A percentile compares a stretch with the other conserved stretches of the same genome.
Conservation (phyloP, 1,140 invertebrate genomes). For the Zaprionus capensis region DNA sequence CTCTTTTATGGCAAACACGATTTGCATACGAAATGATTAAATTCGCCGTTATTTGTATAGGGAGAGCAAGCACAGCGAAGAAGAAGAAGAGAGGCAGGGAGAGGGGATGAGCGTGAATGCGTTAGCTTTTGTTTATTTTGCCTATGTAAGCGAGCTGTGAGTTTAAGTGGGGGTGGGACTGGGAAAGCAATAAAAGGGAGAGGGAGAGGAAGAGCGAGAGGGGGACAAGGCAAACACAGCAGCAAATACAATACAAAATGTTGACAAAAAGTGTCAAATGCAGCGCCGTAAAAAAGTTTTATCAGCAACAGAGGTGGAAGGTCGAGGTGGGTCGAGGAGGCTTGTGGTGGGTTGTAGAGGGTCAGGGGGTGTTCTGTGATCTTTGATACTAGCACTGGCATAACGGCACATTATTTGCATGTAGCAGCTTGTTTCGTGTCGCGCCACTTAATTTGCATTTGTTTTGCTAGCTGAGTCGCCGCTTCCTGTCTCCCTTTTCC, state of each 20-base stretch:
- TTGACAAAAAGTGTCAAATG: constrained; percentile 45
- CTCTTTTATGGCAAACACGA: constrained; percentile 64
- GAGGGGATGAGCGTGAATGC: constrained; percentile 8
- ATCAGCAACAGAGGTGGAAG: constrained; percentile 15
- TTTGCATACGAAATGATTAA: constrained; percentile 76
- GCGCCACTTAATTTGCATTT: constrained; percentile 58
- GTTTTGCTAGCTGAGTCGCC: constrained; percentile 7
- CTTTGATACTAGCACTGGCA: constrained; percentile 19
- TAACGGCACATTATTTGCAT: constrained; percentile 55
- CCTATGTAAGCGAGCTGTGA: constrained; percentile 17
- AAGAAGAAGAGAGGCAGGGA: constrained; percentile 9
- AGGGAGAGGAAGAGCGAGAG: neutral
- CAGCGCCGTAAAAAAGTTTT: constrained; percentile 32
- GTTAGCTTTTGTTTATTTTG: constrained; percentile 40
- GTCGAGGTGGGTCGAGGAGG: no score
- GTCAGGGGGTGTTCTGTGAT: neutral
- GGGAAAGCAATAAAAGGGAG: neutral
- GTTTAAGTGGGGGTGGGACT: neutral
- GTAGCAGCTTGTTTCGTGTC: constrained; percentile 14
- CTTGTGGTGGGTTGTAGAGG: neutral
- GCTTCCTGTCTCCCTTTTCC: neutral
- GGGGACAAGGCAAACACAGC: constrained; percentile 18
- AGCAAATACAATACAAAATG: constrained; percentile 38
- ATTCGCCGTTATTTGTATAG: constrained; percentile 58
- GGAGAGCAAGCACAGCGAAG: neutral